Evolutionary conservation across 2,797 vertebrate genomes (phyloP).

Genomic region (Trachurus trachurus): DNA sequence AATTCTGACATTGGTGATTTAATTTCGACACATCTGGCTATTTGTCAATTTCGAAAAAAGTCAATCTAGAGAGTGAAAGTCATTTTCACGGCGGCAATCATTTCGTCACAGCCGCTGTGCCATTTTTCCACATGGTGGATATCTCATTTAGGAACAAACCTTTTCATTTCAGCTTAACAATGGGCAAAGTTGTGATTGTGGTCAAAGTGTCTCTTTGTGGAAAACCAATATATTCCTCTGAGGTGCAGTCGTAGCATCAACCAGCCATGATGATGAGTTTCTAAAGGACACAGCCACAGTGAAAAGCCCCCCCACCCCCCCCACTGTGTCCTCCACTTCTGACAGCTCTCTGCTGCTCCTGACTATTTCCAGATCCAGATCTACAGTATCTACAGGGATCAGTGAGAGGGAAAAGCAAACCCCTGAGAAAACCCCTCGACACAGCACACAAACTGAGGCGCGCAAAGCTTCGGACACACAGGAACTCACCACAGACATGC

Average conservation of each 20-base stretch:
- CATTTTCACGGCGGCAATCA: constrained; percentile 59
- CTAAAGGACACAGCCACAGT: constrained; percentile 42
- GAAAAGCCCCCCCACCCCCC: constrained; percentile 9
- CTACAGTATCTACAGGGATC: constrained; percentile 24
- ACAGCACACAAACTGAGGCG: constrained; percentile 16
- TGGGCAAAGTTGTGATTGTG: constrained; percentile 35
- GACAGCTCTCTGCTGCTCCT: constrained; percentile 32
- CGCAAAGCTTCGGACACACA: constrained; percentile 24
- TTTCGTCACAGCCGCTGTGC: constrained; percentile 64
- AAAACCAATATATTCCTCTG: constrained; percentile 39
- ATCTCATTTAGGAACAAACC: constrained; percentile 45
- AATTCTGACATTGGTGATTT: constrained; percentile 52
- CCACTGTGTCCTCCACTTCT: constrained; percentile 41
- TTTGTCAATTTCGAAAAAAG: constrained; percentile 49
- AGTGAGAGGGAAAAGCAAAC: constrained; percentile 34
- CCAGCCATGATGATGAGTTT: constrained; percentile 50
- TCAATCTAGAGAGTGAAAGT: constrained; percentile 37
- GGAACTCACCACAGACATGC: neutral
- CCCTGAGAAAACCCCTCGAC: constrained; percentile 28
- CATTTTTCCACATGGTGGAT: constrained; percentile 48
- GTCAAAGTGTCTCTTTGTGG: constrained; percentile 29
- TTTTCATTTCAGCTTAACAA: constrained; percentile 61
- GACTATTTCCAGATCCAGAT: constrained; percentile 26
- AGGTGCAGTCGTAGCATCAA: constrained; percentile 33
- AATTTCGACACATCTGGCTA: constrained; percentile 55